Evolutionary conservation across 2,888 invertebrate species (phyloP).

Genomic region (Trichacis sp.): DNA sequence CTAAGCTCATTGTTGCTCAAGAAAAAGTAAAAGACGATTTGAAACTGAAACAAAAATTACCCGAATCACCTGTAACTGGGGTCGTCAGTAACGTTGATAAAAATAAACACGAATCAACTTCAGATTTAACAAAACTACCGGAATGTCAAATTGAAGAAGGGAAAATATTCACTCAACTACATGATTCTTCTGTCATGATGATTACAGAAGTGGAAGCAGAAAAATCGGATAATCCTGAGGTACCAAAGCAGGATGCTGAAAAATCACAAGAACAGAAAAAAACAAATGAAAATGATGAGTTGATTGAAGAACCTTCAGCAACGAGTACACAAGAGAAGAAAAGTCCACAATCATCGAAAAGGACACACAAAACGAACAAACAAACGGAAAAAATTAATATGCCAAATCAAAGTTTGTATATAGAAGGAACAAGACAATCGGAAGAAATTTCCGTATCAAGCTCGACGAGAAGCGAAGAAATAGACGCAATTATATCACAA

Average conservation of each 20-base stretch:
- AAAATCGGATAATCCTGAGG: not conserved
- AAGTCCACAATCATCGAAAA: not conserved
- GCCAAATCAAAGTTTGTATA: too few relatives aligned
- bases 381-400: not conserved
- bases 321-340: not conserved
- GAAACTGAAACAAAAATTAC: too few relatives aligned
- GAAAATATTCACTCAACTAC: too few relatives aligned
- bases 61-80: too few relatives aligned
- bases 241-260: not conserved
- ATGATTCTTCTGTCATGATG: slow-evolving; percentile 30
- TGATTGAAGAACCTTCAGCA: slow-evolving; percentile 9
- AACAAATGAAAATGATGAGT: not conserved
- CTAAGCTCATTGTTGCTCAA: not conserved
- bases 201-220: slow-evolving; percentile 21
- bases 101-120: too few relatives aligned
- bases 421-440: not conserved
- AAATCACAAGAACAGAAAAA: slow-evolving; percentile 2
- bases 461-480: too few relatives aligned
- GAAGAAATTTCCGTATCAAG: not conserved
- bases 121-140: too few relatives aligned
- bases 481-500: too few relatives aligned
- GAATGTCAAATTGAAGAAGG: too few relatives aligned
- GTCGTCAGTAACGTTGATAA: too few relatives aligned
- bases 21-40: not conserved
- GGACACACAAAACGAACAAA: not conserved